Conservation (phyloP, 2,888 invertebrate species). For the Odontomyia ornata region DNA sequence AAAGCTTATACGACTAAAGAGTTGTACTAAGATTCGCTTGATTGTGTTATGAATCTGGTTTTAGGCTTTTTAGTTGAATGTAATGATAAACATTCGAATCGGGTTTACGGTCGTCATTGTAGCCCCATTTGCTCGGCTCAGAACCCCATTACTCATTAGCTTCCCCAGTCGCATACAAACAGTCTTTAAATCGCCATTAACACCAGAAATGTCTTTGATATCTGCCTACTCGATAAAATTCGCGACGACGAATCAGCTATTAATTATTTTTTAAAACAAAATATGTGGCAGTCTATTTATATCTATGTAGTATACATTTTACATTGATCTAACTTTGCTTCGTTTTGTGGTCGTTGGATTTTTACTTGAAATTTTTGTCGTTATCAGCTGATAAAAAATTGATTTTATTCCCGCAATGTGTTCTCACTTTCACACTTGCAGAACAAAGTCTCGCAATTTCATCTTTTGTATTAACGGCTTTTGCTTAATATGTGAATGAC, state of each 20-base stretch:
- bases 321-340: constrained; percentile 9
- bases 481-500: constrained; percentile 36
- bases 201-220: no score
- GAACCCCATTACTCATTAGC: not conserved
- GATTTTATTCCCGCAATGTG: constrained; percentile 8
- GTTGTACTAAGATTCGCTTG: no score
- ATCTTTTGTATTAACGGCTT: constrained; percentile 32
- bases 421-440: constrained; percentile 4
- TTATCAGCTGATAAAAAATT: constrained; percentile 37
- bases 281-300: constrained; percentile 18
- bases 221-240: not conserved
- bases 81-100: no score
- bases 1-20: no score
- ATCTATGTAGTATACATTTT: not conserved
- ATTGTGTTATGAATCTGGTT: no score
- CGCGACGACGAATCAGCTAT: not conserved
- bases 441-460: constrained; percentile 1
- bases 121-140: no score
- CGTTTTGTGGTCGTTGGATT: not conserved
- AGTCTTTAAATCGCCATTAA: no score
- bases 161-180: not conserved
- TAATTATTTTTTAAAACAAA: not conserved
- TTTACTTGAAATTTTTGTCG: constrained; percentile 18
- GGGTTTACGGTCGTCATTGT: no score
- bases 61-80: no score